Evolutionary conservation across 2,888 invertebrate species (phyloP), one percentile per base, ranked within the genome.

Genomic region (Idaea dimidiata): DNA sequence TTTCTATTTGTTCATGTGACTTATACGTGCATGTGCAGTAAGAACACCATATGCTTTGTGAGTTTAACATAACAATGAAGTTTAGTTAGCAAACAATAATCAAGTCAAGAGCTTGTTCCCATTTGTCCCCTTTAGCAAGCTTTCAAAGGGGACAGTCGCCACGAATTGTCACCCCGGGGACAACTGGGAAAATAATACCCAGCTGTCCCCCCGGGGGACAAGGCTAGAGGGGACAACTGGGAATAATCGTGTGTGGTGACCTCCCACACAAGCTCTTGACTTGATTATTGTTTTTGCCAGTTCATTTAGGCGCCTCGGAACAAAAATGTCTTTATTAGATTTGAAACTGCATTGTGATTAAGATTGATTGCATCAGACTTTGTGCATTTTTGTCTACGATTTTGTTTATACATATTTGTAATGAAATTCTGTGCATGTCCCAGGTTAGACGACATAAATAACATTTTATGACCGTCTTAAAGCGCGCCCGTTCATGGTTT

Each of bases 41-140:
- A 43, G 43, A 43, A 43, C 43, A 43, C 10, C 43, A 3, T 43
- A 43, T 10, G 43, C 10, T 43, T 24, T 24, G 14, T 43, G 43
- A 43, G 43, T 43, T 43, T 43, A 43, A 65, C 67, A 69, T 72
- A 68, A 70, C 66, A 79, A 71, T 72, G 67, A 62, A 59, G 61
- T 57, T 62, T 66, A 67, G 71, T 73, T 69, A 68, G 71, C 72
- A 76, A 72, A 79, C 77, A 79, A 79, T 79, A 76, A 74, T 72
- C 69, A 72, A 71, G 64, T 65, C 57, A 62, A 64, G 64, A 65
- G 55, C 54, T 57, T 61, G 71, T 67, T n/a, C n/a, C n/a, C n/a
- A n/a, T n/a, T n/a, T n/a, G n/a, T n/a, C n/a, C n/a, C n/a, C n/a
- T n/a, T n/a, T n/a, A n/a, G n/a, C n/a, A n/a, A n/a, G n/a, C n/a